Conservation (phyloP, 2,113 vertebrate genomes). For the Phalacrocorax brasilianus region DNA sequence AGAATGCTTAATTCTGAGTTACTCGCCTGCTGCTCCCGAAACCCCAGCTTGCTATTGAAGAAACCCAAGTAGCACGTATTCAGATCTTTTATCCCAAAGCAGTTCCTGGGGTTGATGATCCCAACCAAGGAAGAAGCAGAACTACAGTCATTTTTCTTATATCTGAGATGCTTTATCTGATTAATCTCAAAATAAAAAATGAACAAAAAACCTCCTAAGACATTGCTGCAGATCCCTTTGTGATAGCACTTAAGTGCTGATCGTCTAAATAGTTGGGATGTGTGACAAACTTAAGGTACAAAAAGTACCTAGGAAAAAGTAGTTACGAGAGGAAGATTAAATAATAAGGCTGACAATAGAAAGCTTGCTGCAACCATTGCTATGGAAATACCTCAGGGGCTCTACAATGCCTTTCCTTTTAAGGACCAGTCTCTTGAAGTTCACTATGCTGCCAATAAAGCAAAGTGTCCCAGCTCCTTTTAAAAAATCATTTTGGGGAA, state of each 20-base stretch:
- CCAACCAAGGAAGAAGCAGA: neutral
- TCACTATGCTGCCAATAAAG: constrained; percentile 7
- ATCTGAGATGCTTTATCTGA: neutral
- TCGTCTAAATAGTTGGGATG: neutral
- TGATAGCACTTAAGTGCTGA: neutral
- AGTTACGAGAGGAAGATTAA: neutral
- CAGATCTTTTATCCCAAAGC: neutral
- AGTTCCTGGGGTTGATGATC: neutral
- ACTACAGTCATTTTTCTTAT: neutral
- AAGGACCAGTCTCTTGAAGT: constrained; percentile 29
- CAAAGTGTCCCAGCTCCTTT: neutral
- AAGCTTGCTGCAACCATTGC: neutral
- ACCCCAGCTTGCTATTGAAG: neutral
- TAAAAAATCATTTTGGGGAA: constrained; percentile 14
- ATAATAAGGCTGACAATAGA: neutral
- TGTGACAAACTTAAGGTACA: neutral
- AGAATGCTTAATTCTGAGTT: neutral
- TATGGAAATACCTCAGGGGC: constrained; percentile 17
- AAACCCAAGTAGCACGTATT: neutral
- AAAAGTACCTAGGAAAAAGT: neutral
- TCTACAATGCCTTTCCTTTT: constrained; percentile 25
- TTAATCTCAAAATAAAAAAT: neutral
- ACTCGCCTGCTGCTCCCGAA: neutral
- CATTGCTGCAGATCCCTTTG: neutral
- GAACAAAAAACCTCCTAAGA: neutral